These are phyloP conservation scores for Oreochromis spilurus DNA, from an alignment of 2,113 vertebrate species.

Conservation along the genomic window DNA sequence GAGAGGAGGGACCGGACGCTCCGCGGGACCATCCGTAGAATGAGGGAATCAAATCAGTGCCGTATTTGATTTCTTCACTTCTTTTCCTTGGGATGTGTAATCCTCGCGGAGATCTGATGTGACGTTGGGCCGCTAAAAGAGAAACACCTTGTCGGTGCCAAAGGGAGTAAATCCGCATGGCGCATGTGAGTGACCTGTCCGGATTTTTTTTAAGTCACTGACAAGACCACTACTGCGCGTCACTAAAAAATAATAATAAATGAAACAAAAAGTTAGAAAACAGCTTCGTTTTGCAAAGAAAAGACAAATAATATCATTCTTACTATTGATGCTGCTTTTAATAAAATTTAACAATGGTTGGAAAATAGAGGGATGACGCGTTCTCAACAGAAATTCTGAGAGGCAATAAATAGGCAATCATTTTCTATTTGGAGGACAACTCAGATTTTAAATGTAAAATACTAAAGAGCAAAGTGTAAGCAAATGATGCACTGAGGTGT, in stretches of 20 bases:
- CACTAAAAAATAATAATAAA: background rate
- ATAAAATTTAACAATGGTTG: background rate
- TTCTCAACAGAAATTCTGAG: background rate
- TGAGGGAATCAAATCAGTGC: background rate
- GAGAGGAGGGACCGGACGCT: background rate
- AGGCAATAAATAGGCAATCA: background rate
- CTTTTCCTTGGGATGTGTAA: background rate
- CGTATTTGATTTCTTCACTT: background rate
- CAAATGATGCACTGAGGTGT: background rate
- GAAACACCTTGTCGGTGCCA: constrained; percentile 26
- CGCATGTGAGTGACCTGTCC: constrained; percentile 27
- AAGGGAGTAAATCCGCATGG: constrained; percentile 50
- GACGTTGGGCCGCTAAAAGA: background rate
- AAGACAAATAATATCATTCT: background rate
- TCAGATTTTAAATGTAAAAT: background rate
- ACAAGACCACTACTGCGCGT: background rate
- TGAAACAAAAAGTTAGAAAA: background rate
- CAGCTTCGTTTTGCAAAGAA: background rate
- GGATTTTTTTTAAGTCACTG: background rate
- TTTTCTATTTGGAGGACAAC: background rate
- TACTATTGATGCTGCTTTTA: background rate
- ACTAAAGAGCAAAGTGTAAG: background rate
- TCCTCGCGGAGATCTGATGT: background rate
- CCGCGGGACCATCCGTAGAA: background rate
- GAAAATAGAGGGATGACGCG: background rate